Evolutionary conservation across 2,113 vertebrate species (phyloP).

Genomic region (Vombatus ursinus): DNA sequence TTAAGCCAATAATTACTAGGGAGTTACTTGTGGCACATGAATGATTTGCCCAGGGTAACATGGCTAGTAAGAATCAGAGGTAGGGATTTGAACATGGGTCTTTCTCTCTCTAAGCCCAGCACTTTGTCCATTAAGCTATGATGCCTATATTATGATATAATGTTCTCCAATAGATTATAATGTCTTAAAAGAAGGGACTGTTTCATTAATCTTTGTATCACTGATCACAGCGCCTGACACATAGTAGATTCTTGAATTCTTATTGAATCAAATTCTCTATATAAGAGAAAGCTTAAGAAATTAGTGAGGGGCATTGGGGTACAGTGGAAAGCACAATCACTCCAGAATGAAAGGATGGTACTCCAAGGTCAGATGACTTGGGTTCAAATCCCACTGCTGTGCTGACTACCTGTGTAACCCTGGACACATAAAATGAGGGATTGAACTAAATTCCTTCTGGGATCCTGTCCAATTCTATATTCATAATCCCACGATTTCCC

Average conservation of each 20-base stretch:
- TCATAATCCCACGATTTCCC: neutral
- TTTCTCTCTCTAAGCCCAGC: neutral
- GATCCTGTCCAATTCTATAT: neutral
- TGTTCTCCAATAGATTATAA: neutral
- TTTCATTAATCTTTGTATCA: neutral
- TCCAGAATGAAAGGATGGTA: neutral
- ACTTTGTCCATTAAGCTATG: neutral
- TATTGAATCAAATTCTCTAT: neutral
- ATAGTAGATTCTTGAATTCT: neutral
- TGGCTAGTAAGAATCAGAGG: neutral
- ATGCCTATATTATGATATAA: neutral
- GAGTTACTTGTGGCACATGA: neutral
- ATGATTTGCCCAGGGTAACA: neutral
- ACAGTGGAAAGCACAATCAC: neutral
- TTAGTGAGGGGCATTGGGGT: neutral
- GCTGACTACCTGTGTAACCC: neutral
- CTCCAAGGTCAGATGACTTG: neutral
- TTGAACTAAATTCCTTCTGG: neutral
- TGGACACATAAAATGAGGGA: neutral
- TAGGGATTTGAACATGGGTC: neutral
- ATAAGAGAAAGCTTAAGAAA: neutral
- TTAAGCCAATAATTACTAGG: neutral
- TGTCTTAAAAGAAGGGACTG: neutral
- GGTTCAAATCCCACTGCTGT: neutral
- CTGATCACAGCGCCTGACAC: neutral